phyloP scores from a whole-genome alignment of 2,888 invertebrate genomes.

The Tenthredo distinguenda region DNA sequence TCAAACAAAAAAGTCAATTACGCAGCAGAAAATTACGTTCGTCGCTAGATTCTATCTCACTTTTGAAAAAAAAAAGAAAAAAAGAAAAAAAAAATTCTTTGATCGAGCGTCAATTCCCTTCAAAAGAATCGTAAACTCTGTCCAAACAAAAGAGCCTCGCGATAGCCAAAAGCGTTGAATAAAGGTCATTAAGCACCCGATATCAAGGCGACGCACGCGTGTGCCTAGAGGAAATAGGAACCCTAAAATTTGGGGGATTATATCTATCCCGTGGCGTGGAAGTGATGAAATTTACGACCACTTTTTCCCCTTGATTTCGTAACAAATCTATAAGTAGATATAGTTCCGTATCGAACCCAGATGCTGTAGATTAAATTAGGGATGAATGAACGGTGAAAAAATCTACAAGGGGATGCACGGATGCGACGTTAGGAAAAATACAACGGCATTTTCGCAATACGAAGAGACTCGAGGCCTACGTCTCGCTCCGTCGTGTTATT shows the following conservation, averaged over 20 bases:
- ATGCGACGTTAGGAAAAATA: background rate
- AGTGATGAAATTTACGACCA: background rate
- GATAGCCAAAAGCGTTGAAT: background rate
- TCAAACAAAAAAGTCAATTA: background rate
- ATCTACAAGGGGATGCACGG: background rate
- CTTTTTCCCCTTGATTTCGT: background rate
- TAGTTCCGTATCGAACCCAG: background rate
- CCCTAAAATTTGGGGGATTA: constrained; percentile 4
- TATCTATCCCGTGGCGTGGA: background rate
- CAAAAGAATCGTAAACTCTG: constrained; percentile 18
- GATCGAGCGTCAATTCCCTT: constrained; percentile 3
- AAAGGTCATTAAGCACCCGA: constrained; percentile 6
- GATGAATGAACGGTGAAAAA: background rate
- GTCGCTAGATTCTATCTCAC: background rate
- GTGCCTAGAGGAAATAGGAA: background rate
- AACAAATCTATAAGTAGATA: background rate
- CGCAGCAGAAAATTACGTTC: background rate
- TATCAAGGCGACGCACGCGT: background rate
- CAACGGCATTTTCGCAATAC: constrained; percentile 29
- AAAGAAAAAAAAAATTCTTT: background rate
- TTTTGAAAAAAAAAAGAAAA: background rate
- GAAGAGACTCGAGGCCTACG: constrained; percentile 27
- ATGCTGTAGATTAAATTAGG: background rate
- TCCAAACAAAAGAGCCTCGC: background rate
- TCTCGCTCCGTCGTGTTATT: constrained; percentile 62